phyloP scores from a whole-genome alignment of 2,113 vertebrate species.

The Glaucomys volans region DNA sequence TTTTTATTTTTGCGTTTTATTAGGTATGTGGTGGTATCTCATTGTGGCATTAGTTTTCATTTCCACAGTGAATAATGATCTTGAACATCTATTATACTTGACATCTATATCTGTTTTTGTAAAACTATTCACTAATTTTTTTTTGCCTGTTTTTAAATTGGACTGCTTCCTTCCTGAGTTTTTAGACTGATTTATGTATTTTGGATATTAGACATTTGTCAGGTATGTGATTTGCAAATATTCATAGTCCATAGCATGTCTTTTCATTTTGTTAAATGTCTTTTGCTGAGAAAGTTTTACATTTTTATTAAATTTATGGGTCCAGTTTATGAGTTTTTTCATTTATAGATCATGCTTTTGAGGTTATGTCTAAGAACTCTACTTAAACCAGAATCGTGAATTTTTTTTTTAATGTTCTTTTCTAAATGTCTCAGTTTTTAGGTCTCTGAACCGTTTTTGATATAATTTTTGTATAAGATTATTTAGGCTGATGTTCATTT shows the following conservation, averaged over 20 bases:
- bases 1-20: neutral
- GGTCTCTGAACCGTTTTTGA: neutral
- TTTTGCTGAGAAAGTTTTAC: neutral
- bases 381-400: neutral
- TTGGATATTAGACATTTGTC: neutral
- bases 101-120: neutral
- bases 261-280: neutral
- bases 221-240: neutral
- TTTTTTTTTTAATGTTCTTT: constrained; percentile 29
- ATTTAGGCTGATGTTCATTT: neutral
- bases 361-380: neutral
- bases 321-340: neutral
- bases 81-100: neutral
- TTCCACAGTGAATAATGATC: neutral
- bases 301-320: neutral
- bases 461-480: neutral
- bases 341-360: neutral
- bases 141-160: constrained; percentile 20
- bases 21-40: neutral
- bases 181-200: constrained; percentile 7
- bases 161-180: neutral
- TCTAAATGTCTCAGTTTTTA: neutral
- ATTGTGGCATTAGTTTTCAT: neutral
- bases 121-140: constrained; percentile 1
- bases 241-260: neutral